Percentiles rank a stretch among this genome's conserved stretches.
These are phyloP conservation scores for Pyrgilauda ruficollis DNA, from an alignment of 2,113 vertebrate species.

Conservation along the genomic window DNA sequence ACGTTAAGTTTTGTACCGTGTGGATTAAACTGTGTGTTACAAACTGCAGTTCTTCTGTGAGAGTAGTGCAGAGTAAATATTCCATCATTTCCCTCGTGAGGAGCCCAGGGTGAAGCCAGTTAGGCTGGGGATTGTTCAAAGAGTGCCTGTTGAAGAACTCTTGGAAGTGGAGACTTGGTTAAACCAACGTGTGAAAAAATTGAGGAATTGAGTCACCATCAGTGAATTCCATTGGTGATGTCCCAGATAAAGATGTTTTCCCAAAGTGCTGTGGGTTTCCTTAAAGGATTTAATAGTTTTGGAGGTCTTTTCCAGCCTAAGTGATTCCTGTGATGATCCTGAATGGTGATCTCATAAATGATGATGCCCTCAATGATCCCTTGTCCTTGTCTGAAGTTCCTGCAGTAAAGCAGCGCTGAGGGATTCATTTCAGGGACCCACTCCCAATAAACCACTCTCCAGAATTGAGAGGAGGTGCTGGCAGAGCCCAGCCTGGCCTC, in stretches of 20 bases:
- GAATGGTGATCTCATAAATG: too few relatives aligned
- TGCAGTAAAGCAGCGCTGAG: not conserved
- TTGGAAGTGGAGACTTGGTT: not conserved
- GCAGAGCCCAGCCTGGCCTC: not conserved
- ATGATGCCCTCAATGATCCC: not conserved
- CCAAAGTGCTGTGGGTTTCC: not conserved
- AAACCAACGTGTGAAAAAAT: not conserved
- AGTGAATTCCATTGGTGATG: fast-evolving
- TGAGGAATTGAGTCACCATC: not conserved
- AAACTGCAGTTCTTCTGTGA: not conserved
- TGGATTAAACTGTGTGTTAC: not conserved
- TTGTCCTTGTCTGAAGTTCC: not conserved
- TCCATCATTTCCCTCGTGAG: not conserved
- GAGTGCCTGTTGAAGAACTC: not conserved
- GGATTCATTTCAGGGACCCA: not conserved
- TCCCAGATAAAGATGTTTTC: not conserved
- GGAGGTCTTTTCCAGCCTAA: not conserved
- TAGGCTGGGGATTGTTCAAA: not conserved
- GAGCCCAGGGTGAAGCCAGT: not conserved
- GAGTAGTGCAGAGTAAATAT: not conserved
- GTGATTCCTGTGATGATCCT: too few relatives aligned
- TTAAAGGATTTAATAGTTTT: not conserved
- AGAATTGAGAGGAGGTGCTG: not conserved
- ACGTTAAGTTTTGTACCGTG: not conserved
- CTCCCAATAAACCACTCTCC: not conserved